Evolutionary conservation across 1,140 invertebrate genomes (phyloP), one percentile per base, ranked within the genome.

Genomic region (Sminthurinus signatus): DNA sequence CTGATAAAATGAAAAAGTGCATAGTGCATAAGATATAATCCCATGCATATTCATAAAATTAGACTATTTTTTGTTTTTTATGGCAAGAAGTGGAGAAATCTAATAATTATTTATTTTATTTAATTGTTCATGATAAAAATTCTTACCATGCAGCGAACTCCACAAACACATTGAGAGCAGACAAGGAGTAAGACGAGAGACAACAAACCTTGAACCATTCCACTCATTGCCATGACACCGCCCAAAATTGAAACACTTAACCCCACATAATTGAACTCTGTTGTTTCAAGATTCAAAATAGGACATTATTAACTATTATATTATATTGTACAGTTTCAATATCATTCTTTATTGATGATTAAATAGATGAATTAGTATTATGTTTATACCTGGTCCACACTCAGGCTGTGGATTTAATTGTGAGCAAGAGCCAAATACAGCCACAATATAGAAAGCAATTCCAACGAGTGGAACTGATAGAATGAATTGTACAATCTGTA

Each of bases 111-210:
- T 15, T 23, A 58, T 25, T 42, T 57, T 21, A 36, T 57, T 39
- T n/a, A n/a, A 57, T 4, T 2, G 42, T 21, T 56, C 36, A 42
- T 52, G 28, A 23, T 2, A 42, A 12, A 55, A 23, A 32, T 63
- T 27, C 62, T 67, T 58, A 72, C 70, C 70, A 72, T 72, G 56
- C 67, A 72, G 10, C 62, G 50, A 15, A 68, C 64, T 36, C 70
- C 70, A 55, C 67, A 69, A 25, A 72, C 67, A n/a, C 52, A 42
- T 50, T 72, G 67, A 2, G 62, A 64, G 48, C 64, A 69, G 28
- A 72, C 66, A 31, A 72, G 62, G 23, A 66, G 62, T 23, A 72
- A 36, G 27, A 68, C 64, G 14, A 68, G 64, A 29, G 67, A 69
- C 31, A 67, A 54, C n/a, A 72, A 46, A 27, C 61, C 67, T 57